Evolutionary conservation across 23 tunicate species (phyloP).

Genomic region (Styela plicata): DNA sequence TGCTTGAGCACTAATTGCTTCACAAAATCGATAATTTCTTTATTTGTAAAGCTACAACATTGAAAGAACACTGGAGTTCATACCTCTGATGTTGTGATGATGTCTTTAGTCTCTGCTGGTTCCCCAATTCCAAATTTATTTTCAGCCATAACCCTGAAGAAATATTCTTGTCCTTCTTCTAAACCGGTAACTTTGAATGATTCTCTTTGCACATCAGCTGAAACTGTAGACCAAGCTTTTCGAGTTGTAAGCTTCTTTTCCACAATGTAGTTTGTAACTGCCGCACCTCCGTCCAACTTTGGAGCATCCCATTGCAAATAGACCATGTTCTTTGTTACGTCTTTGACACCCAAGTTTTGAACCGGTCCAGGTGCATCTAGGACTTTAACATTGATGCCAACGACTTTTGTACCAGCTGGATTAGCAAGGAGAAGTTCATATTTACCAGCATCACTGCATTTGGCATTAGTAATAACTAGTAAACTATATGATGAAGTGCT

Average conservation of each 20-base stretch:
- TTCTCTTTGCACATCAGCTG: conserved; percentile 33
- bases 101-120: conserved; percentile 32
- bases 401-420: conserved; percentile 34
- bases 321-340: conserved; percentile 27
- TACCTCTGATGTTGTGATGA: conserved; percentile 37
- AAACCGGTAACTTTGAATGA: conserved; percentile 44
- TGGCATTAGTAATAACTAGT: conserved; percentile 15
- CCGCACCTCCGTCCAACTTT: conserved; percentile 37
- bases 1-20: too few species aligned
- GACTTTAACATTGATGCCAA: conserved; percentile 61
- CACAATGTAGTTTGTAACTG: conserved; percentile 35
- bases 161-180: conserved; percentile 35
- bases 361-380: conserved; percentile 93
- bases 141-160: conserved; percentile 45
- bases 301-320: conserved; percentile 34
- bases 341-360: conserved; percentile 73
- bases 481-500: conserved; percentile 77
- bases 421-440: conserved; percentile 28
- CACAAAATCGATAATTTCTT: not conserved
- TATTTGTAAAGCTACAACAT: not conserved
- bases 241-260: conserved; percentile 29
- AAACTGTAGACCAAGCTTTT: conserved; percentile 45
- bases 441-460: conserved; percentile 35
- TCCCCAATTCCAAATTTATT: conserved; percentile 40
- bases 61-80: too few species aligned